Percentiles rank a stretch among this genome's conserved stretches.
Evolutionary conservation across 1,140 invertebrate genomes (phyloP).

Genomic region (Potamilus streckersoni): DNA sequence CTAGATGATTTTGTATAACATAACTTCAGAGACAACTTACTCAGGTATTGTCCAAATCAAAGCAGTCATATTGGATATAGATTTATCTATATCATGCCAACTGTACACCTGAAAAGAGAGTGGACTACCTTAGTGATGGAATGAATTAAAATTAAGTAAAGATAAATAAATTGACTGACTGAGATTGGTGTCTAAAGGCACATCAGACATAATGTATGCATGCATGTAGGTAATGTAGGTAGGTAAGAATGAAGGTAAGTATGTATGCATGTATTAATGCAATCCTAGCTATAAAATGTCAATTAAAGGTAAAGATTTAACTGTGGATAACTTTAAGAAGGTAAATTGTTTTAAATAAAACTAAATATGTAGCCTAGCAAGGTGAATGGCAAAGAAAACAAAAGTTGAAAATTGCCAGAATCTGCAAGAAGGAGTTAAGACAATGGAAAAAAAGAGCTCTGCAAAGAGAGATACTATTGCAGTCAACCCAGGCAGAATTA

Average conservation of each 20-base stretch:
- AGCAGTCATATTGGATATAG: slow-evolving; percentile 43
- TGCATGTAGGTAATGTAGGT: too few relatives aligned
- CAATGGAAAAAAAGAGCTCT: too few relatives aligned
- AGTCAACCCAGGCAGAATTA: too few relatives aligned
- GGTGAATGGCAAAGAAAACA: not conserved
- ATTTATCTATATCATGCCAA: slow-evolving; percentile 50
- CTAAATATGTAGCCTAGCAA: not conserved
- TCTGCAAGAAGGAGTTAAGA: not conserved
- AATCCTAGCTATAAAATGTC: too few relatives aligned
- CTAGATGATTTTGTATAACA: too few relatives aligned
- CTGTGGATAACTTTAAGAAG: too few relatives aligned
- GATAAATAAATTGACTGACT: not conserved
- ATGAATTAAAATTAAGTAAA: not conserved
- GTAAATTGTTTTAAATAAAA: not conserved
- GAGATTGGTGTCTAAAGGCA: not conserved
- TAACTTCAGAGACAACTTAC: slow-evolving; percentile 36
- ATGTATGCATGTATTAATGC: too few relatives aligned
- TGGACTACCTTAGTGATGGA: not conserved
- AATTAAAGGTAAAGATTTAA: too few relatives aligned
- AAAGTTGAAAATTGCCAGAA: too few relatives aligned
- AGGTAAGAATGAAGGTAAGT: too few relatives aligned
- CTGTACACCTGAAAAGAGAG: slow-evolving; percentile 48
- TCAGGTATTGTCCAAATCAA: slow-evolving; percentile 52
- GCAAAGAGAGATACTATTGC: too few relatives aligned
- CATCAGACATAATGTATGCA: too few relatives aligned